A percentile compares a stretch with the other conserved stretches of the same genome.
Conservation (phyloP, 1,140 invertebrate species). For the Acyrthosiphon pisum region DNA sequence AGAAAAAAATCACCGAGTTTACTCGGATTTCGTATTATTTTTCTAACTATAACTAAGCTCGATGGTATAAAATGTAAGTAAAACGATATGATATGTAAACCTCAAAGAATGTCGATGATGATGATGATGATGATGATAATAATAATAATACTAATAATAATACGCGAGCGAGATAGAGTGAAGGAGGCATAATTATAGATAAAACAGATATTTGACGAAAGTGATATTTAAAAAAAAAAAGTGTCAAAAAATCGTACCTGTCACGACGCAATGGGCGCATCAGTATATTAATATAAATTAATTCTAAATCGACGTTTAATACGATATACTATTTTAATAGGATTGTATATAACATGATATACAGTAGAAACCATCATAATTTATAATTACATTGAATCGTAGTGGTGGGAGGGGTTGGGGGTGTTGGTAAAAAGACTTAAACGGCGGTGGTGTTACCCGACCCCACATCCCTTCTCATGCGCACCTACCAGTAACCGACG, state of each 20-base stretch:
- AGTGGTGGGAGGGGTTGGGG: not conserved
- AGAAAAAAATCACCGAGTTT: not conserved
- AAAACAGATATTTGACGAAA: not conserved
- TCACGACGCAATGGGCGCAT: not conserved
- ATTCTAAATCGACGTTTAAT: not conserved
- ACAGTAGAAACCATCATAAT: not conserved
- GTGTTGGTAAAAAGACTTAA: not conserved
- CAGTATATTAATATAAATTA: not conserved
- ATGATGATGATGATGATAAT: not conserved
- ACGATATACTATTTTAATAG: not conserved
- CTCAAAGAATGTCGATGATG: conserved; percentile 9
- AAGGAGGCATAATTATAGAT: too few species aligned
- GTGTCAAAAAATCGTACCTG: not conserved
- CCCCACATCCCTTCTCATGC: too few species aligned
- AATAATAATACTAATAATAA: too few species aligned
- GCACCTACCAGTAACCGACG: not conserved
- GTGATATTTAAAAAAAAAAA: not conserved
- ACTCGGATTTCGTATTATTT: not conserved
- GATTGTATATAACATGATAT: conserved; percentile 2
- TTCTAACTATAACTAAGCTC: not conserved
- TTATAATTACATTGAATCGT: not conserved
- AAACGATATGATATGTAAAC: conserved; percentile 4
- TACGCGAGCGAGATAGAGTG: not conserved
- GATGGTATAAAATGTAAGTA: not conserved
- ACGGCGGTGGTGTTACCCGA: not conserved